Conservation (phyloP, 2,113 vertebrate species). For the Panthera leo region DNA sequence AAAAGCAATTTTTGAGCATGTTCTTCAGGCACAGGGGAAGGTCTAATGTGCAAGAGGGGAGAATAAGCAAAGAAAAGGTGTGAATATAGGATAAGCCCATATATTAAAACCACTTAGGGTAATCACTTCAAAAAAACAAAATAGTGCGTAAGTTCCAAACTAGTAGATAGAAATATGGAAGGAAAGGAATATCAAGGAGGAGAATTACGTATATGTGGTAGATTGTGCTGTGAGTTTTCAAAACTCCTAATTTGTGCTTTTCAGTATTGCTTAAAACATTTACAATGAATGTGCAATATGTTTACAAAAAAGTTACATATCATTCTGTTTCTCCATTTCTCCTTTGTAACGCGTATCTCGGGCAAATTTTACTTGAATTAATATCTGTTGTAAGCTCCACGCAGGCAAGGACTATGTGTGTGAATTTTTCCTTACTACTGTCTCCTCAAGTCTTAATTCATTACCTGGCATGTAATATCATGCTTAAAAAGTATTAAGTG, state of each 20-base stretch:
- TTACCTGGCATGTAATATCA: not conserved
- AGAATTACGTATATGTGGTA: not conserved
- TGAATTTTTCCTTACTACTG: not conserved
- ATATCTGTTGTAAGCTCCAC: not conserved
- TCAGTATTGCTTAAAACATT: not conserved
- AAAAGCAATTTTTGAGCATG: constrained; percentile 6
- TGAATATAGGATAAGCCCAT: not conserved
- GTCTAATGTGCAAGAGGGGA: not conserved
- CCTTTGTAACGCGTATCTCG: not conserved
- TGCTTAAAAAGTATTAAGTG: not conserved
- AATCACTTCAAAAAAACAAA: not conserved
- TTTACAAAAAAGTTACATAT: not conserved
- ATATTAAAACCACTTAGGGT: not conserved
- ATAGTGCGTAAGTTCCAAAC: not conserved
- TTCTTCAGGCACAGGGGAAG: not conserved
- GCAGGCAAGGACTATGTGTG: not conserved
- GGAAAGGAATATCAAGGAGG: not conserved
- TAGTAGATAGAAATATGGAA: not conserved
- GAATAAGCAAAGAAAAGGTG: not conserved
- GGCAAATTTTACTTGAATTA: constrained; percentile 20
- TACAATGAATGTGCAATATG: not conserved
- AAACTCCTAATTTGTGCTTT: not conserved
- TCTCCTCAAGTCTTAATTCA: not conserved
- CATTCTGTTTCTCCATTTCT: not conserved
- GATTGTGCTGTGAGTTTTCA: not conserved